Percentiles rank a stretch among this genome's conserved stretches.
Conservation (phyloP, 1,140 invertebrate species). For the Trigoniulus corallinus region DNA sequence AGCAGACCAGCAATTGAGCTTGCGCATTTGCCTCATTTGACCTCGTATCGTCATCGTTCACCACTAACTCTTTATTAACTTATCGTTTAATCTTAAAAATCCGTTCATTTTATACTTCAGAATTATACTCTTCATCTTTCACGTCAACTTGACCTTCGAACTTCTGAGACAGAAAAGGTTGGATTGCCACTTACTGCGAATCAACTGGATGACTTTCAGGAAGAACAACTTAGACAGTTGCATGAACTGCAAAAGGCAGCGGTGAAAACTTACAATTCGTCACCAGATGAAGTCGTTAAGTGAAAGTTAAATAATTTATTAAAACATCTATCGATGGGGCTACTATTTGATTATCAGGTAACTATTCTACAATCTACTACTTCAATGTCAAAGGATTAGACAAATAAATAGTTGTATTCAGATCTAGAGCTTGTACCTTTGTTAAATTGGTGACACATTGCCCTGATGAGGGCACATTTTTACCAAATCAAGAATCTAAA, state of each 20-base stretch:
- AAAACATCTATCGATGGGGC: not conserved
- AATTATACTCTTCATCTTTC: constrained; percentile 52
- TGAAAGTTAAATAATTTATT: not conserved
- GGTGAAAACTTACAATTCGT: not conserved
- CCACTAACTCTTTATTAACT: too few species aligned
- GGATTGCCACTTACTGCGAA: constrained; percentile 40
- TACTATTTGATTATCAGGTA: not conserved
- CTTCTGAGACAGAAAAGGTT: constrained; percentile 27
- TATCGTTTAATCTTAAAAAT: not conserved
- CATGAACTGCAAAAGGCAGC: constrained; percentile 48
- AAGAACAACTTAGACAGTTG: constrained; percentile 62
- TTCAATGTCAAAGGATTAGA: not conserved
- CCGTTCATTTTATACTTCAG: constrained; percentile 29
- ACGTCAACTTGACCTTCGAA: constrained; percentile 45
- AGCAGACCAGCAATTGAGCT: too few species aligned
- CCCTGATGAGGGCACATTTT: too few species aligned
- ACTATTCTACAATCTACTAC: not conserved
- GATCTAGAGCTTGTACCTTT: too few species aligned
- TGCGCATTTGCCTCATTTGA: too few species aligned
- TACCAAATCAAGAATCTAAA: too few species aligned
- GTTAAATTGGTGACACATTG: too few species aligned
- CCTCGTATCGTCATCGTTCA: too few species aligned
- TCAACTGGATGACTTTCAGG: constrained; percentile 50
- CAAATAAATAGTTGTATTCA: not conserved
- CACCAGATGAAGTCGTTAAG: not conserved